Percentiles rank a stretch among this genome's conserved stretches.
phyloP scores from a whole-genome alignment of 2,113 vertebrate genomes.

The Shinisaurus crocodilurus region DNA sequence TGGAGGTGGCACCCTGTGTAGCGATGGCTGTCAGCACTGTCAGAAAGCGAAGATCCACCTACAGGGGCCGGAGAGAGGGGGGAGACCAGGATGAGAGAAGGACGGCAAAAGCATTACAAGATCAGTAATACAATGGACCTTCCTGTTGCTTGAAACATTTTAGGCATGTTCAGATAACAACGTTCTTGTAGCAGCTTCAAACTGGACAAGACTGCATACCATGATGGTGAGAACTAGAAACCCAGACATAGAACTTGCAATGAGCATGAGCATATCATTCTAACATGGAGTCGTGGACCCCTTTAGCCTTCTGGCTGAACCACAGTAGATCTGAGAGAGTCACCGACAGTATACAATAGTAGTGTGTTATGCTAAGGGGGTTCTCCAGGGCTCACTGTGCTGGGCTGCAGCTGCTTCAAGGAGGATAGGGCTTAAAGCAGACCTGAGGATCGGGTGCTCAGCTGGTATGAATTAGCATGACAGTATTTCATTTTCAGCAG shows the following conservation, averaged over 20 bases:
- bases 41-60: slow-evolving; percentile 96
- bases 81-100: slow-evolving; percentile 15
- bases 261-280: neutral
- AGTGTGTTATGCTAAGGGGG: neutral
- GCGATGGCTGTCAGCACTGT: slow-evolving; percentile 94
- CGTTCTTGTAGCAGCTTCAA: neutral
- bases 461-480: slow-evolving; percentile 14
- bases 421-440: slow-evolving; percentile 14
- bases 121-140: neutral
- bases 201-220: neutral
- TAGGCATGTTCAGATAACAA: neutral
- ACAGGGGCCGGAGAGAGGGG: neutral
- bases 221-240: neutral
- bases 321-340: neutral
- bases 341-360: neutral
- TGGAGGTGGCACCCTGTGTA: slow-evolving; percentile 94
- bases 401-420: neutral
- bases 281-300: neutral
- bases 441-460: neutral
- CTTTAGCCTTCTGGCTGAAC: neutral
- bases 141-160: neutral
- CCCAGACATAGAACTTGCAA: neutral
- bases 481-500: neutral
- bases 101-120: slow-evolving; percentile 16
- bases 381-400: neutral